Evolutionary conservation across 2,888 invertebrate species (phyloP).

Genomic region (Leucophenga montana): DNA sequence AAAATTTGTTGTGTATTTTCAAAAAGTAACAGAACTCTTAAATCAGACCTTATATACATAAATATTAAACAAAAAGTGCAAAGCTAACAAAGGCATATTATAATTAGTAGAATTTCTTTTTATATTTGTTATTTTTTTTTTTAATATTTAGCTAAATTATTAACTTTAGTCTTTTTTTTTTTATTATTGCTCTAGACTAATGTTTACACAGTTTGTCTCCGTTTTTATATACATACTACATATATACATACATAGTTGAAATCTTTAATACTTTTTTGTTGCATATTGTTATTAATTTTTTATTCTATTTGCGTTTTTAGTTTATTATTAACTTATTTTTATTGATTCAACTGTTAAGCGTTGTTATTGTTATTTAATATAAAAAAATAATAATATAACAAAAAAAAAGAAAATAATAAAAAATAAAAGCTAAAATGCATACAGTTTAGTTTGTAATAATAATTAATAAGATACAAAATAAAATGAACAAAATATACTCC

Average conservation of each 20-base stretch:
- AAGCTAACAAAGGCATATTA: conserved; percentile 33
- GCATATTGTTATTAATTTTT: conserved; percentile 53
- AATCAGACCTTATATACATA: no score
- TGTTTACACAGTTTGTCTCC: conserved; percentile 35
- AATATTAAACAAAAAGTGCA: conserved; percentile 14
- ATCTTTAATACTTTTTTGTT: conserved; percentile 48
- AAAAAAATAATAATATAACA: conserved; percentile 42
- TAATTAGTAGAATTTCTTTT: conserved; percentile 50
- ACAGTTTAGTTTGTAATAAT: conserved; percentile 13
- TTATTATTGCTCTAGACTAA: conserved; percentile 58
- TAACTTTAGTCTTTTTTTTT: conserved; percentile 37
- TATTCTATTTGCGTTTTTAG: conserved; percentile 20
- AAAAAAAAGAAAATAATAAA: conserved; percentile 35
- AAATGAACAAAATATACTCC: conserved; percentile 70
- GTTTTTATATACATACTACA: conserved; percentile 33
- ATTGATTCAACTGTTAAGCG: background rate
- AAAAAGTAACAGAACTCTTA: no score
- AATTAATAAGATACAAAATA: conserved; percentile 58
- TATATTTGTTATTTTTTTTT: conserved; percentile 50
- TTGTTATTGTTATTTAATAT: conserved; percentile 67
- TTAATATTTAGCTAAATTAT: conserved; percentile 59
- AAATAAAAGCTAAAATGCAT: no score
- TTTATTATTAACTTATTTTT: conserved; percentile 26
- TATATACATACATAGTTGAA: conserved; percentile 26
- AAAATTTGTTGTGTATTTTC: no score